These are phyloP conservation scores for Electrophaes corylata DNA, from an alignment of 2,888 invertebrate genomes.

Conservation along the genomic window DNA sequence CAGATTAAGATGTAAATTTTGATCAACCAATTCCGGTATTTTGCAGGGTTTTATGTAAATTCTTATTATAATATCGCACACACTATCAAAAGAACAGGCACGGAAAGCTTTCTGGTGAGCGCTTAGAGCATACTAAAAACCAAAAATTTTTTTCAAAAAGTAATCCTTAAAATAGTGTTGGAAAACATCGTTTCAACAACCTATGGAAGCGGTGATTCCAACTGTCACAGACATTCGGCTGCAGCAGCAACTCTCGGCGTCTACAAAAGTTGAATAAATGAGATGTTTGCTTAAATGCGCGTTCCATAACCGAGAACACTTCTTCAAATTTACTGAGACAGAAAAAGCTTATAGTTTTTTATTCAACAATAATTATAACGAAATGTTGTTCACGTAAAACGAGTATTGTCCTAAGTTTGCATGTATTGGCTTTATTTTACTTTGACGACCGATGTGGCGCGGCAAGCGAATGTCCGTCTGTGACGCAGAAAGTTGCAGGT, in stretches of 20 bases:
- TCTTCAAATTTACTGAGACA: no score
- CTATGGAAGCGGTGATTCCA: slow-evolving; percentile 21
- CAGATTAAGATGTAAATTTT: no score
- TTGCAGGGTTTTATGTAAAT: slow-evolving; percentile 5
- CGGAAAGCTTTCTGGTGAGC: no score
- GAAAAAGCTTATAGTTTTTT: no score
- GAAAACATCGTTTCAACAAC: slow-evolving; percentile 20
- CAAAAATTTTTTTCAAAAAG: background rate
- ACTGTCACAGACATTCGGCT: slow-evolving; percentile 33
- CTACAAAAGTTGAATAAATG: slow-evolving; percentile 42
- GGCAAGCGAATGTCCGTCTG: no score
- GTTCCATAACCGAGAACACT: slow-evolving; percentile 13
- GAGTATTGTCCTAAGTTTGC: no score
- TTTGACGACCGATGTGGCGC: no score
- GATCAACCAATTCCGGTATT: background rate
- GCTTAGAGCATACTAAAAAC: background rate
- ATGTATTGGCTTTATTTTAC: no score
- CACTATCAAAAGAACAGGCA: no score
- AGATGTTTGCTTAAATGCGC: slow-evolving; percentile 37
- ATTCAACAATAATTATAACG: no score
- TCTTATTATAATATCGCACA: background rate
- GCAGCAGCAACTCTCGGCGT: slow-evolving; percentile 32
- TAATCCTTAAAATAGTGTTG: slow-evolving; percentile 2
- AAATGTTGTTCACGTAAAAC: no score
- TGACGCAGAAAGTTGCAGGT: no score